Base-by-base conservation (phyloP, 2,797 vertebrate genomes). In the Channa striata region DNA sequence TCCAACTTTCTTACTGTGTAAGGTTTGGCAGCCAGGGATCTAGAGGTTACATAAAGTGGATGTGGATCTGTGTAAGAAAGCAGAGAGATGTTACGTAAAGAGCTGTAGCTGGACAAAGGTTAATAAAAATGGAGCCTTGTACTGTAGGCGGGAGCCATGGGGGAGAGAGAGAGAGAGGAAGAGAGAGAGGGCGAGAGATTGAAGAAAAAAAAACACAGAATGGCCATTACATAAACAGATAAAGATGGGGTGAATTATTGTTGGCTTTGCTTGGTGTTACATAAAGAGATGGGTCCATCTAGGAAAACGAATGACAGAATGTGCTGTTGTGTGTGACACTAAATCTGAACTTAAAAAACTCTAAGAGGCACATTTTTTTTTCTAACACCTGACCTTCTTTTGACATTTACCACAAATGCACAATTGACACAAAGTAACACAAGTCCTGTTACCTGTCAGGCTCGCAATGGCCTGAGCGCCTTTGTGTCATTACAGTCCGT, bases 201-300 rank as follows among this genome's bases (percentile, higher is more conserved):
- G 37, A 40, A 50, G n/a, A n/a, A 34, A 63, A 62, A 72, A 73
- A 75, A 59, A 54, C 66, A 84, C 81, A 91, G 91, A 92, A 92
- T 85, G 79, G 74, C 66, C 80, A 83, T 93, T 94, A 93, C 87
- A 87, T 94, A 94, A 94, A 87, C 77, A 82, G 91, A 93, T 94
- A 85, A 92, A 89, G 89, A 90, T 86, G 86, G 77, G 78, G 78
- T 77, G 86, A 91, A 82, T 92, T 89, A 92, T 91, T 84, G 77
- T 84, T 82, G 87, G 87, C 84, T 90, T 89, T 87, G 83, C 81
- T 81, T 59, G 74, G 74, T 72, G 80, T 94, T 94, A 91, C 75
- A 81, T 94, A 93, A 94, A 93, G 85, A 72, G 77, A 91, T 69
- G 65, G 54, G 59, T 74, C 68, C 73, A 72, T 86, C 69, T 52